Evolutionary conservation across 1,140 invertebrate genomes (phyloP).

Genomic region (Nasonia longicornis): DNA sequence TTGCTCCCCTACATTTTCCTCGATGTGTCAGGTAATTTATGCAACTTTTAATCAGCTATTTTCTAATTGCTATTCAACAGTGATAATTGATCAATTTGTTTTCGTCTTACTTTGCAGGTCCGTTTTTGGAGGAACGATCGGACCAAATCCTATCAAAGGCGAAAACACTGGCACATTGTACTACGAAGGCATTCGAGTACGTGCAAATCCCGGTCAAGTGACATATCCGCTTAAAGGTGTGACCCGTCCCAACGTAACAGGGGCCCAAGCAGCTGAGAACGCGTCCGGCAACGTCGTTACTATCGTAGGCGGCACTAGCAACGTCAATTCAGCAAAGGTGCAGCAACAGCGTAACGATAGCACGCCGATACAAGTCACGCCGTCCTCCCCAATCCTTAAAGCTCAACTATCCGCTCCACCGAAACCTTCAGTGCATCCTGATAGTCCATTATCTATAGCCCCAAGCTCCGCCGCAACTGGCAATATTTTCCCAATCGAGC

Average conservation of each 20-base stretch:
- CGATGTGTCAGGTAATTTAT: slow-evolving; percentile 78
- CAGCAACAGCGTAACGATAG: slow-evolving; percentile 67
- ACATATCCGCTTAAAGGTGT: slow-evolving; percentile 48
- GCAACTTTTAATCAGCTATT: slow-evolving; percentile 14
- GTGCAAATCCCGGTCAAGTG: slow-evolving; percentile 65
- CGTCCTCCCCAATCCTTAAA: slow-evolving; percentile 80
- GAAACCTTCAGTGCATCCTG: slow-evolving; percentile 65
- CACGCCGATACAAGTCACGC: slow-evolving; percentile 62
- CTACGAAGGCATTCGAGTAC: slow-evolving; percentile 82
- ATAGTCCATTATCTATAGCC: slow-evolving; percentile 48
- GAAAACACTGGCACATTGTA: slow-evolving; percentile 74
- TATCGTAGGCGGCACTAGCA: slow-evolving; percentile 32
- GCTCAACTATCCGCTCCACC: slow-evolving; percentile 81
- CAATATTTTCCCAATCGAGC: slow-evolving; percentile 65
- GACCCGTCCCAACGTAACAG: slow-evolving; percentile 38
- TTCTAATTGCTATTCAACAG: background rate
- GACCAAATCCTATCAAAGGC: slow-evolving; percentile 79
- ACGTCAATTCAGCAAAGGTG: slow-evolving; percentile 65
- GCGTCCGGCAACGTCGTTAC: background rate
- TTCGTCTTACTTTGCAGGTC: slow-evolving; percentile 70
- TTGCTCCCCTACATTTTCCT: slow-evolving; percentile 84
- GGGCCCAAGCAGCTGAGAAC: slow-evolving; percentile 15
- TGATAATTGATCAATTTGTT: background rate
- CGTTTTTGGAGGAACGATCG: slow-evolving; percentile 82
- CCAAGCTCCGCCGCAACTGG: slow-evolving; percentile 64